Evolutionary conservation across 1,140 invertebrate species (phyloP).

Genomic region (Aphelinus atriplicis): DNA sequence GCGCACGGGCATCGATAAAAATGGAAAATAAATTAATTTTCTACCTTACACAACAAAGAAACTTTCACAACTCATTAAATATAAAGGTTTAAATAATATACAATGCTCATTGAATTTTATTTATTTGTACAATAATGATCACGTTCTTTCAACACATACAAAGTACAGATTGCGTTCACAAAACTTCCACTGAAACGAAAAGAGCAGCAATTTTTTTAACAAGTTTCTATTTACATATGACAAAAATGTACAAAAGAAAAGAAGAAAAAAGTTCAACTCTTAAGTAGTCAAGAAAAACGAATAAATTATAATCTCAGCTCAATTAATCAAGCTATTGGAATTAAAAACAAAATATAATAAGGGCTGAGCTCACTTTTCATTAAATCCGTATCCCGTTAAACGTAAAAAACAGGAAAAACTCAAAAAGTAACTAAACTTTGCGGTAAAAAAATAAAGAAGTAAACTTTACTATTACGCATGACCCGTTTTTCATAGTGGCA

Average conservation of each 20-base stretch:
- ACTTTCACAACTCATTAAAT: constrained; percentile 15
- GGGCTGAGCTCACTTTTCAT: constrained; percentile 5
- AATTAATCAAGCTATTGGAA: neutral
- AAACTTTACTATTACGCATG: constrained; percentile 23
- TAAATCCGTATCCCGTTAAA: neutral
- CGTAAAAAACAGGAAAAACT: constrained; percentile 12
- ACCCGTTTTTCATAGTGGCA: constrained; percentile 28
- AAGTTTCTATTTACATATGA: constrained; percentile 38
- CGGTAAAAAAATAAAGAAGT: constrained; percentile 30
- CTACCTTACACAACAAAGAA: constrained; percentile 35
- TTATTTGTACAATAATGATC: constrained; percentile 38
- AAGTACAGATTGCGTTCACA: constrained; percentile 35
- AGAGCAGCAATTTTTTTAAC: constrained; percentile 27
- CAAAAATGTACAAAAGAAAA: constrained; percentile 28
- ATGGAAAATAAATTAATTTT: constrained; percentile 33
- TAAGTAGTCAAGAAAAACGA: constrained; percentile 14
- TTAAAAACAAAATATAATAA: constrained; percentile 2
- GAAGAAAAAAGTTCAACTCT: constrained; percentile 11
- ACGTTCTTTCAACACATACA: constrained; percentile 36
- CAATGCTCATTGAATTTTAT: constrained; percentile 33
- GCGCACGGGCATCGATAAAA: constrained; percentile 22
- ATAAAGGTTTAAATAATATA: constrained; percentile 39
- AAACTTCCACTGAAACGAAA: constrained; percentile 28
- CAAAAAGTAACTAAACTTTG: constrained; percentile 14
- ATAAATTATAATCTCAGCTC: constrained; percentile 37